phyloP scores from a whole-genome alignment of 2,797 vertebrate species.

The Trematomus bernacchii region DNA sequence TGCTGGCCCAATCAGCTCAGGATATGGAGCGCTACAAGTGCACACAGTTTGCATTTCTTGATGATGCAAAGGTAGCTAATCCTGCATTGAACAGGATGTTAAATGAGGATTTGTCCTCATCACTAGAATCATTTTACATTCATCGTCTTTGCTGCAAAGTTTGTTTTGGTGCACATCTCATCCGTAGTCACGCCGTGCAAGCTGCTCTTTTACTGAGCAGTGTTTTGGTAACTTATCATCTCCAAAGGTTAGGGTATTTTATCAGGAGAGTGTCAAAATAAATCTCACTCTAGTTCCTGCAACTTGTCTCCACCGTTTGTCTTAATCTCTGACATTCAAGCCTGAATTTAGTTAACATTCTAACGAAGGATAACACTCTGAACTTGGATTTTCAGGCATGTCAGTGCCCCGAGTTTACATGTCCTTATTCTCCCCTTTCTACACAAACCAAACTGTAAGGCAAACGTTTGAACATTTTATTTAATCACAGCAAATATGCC shows the following conservation, averaged over 20 bases:
- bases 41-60: conserved; percentile 3
- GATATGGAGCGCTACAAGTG: conserved; percentile 34
- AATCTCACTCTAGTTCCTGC: not conserved
- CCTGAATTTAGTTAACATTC: not conserved
- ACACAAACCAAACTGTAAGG: conserved; percentile 4
- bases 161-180: not conserved
- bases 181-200: not conserved
- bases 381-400: conserved; percentile 4
- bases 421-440: conserved; percentile 22
- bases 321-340: conserved; percentile 2
- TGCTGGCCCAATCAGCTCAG: conserved; percentile 59
- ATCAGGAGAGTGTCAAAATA: conserved; percentile 23
- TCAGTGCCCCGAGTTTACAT: not conserved
- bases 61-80: conserved; percentile 15
- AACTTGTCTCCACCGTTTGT: not conserved
- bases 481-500: not conserved
- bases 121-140: not conserved
- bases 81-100: not conserved
- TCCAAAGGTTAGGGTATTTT: not conserved
- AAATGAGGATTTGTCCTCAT: not conserved
- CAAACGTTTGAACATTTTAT: conserved; percentile 13
- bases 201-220: not conserved
- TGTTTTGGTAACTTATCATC: conserved; percentile 22
- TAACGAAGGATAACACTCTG: not conserved
- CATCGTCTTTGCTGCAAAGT: not conserved